Evolutionary conservation across 2,113 vertebrate species (phyloP), one percentile per base, ranked within the genome.

Genomic region (Halcyon senegalensis): DNA sequence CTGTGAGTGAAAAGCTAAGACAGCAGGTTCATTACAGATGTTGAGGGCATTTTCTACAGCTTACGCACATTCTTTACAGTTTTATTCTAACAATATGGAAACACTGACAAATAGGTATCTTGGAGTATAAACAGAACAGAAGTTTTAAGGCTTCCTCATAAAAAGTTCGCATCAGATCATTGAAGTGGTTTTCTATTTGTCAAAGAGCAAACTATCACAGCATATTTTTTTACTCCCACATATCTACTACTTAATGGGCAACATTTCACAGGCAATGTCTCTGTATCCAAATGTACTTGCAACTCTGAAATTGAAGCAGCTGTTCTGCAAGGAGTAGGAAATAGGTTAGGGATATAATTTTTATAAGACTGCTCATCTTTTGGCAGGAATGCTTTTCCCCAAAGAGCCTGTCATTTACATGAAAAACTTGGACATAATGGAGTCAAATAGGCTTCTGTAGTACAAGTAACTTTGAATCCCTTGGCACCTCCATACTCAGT

Each of bases 311-410:
- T 77, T 89, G 97, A 96, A 97, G 87, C 91, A 58, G 44, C 88
- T 94, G 96, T 93, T 91, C 75, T 92, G 87, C 93, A 79, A 95
- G 67, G 70, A 97, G 62, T 30, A 96, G 90, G 91, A 96, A 83
- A 91, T 94, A 89, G 96, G 96, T 87, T 96, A 92, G 31, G 23
- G 85, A 87, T 91, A 93, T 85, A 92, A 96, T 94, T 98, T 96
- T 93, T 96, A 84, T 86, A 90, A 97, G 96, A 97, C 82, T 94
- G 97, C 63, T 94, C 96, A 96, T 96, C 96, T 96, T 91, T 74
- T 85, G 94, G 91, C 93, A 94, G 81, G 75, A 92, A 94, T 82
- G 94, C 23, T 76, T 69, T 66, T 82, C 88, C 89, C 78, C 80
- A 63, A 63, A 74, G 86, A 93, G n/a, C 48, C 37, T 85, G 74